A percentile compares a stretch with the other conserved stretches of the same genome.
Evolutionary conservation across 2,113 vertebrate genomes (phyloP).

Genomic region (Vireo altiloquus): DNA sequence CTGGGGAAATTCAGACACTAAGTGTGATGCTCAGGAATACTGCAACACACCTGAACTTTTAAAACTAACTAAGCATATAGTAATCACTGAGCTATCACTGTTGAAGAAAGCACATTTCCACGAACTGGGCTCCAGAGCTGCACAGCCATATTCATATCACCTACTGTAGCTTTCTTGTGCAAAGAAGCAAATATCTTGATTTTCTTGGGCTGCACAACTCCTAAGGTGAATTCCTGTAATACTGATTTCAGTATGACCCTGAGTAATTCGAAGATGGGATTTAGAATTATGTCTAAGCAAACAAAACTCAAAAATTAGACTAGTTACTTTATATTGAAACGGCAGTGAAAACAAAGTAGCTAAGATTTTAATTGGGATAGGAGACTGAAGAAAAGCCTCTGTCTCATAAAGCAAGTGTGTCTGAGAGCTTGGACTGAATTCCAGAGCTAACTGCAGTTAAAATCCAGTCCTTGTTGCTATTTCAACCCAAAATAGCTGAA

Average conservation of each 20-base stretch:
- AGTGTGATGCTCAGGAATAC: not conserved
- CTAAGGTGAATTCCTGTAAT: not conserved
- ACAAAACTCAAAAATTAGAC: not conserved
- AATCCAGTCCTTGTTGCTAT: not conserved
- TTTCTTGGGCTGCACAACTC: not conserved
- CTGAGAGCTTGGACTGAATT: not conserved
- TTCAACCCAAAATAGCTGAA: not conserved
- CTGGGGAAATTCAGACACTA: not conserved
- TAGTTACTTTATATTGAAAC: not conserved
- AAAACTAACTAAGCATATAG: not conserved
- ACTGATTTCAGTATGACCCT: not conserved
- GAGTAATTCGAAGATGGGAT: not conserved
- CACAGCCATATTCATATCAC: not conserved
- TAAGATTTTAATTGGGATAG: not conserved
- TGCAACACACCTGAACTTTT: not conserved
- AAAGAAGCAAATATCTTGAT: not conserved
- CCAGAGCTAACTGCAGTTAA: not conserved
- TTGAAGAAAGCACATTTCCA: not conserved
- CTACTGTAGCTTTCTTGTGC: not conserved
- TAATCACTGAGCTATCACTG: not conserved
- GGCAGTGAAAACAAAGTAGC: not conserved
- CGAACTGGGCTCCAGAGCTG: not conserved
- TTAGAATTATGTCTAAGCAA: not conserved
- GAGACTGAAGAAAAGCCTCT: slow-evolving; percentile 18
- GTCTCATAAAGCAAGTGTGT: not conserved